Evolutionary conservation across 2,797 vertebrate species (phyloP).

Genomic region (Monodelphis domestica): DNA sequence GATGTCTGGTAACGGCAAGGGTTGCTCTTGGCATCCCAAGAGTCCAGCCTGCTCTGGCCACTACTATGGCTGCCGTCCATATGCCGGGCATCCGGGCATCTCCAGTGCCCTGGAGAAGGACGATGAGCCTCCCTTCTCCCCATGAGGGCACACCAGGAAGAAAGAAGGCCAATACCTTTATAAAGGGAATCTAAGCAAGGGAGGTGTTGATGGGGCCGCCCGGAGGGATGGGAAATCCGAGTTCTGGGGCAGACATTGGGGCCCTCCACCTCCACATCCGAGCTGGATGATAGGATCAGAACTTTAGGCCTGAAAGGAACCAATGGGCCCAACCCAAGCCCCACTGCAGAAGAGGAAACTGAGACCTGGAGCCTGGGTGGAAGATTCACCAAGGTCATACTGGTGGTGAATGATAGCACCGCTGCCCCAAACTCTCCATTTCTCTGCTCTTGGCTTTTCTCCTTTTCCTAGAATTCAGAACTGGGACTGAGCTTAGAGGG

Average conservation of each 20-base stretch:
- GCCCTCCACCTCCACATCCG: background rate
- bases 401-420: background rate
- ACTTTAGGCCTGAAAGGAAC: background rate
- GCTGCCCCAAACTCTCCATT: background rate
- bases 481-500: background rate
- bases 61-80: background rate
- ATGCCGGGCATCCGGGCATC: rapidly evolving
- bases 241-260: background rate
- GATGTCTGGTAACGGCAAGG: no score
- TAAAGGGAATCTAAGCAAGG: background rate
- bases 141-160: background rate
- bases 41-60: no score
- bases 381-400: background rate
- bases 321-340: background rate
- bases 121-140: background rate
- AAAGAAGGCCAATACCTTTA: background rate
- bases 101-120: no score
- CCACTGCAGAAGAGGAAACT: background rate
- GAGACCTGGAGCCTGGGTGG: background rate
- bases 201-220: no score
- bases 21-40: no score
- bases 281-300: background rate
- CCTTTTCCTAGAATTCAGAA: background rate
- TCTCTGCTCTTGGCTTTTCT: background rate
- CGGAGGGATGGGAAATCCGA: rapidly evolving